A percentile compares a stretch with the other conserved stretches of the same genome.
Conservation (phyloP, 2,113 vertebrate species). For the Motacilla alba region DNA sequence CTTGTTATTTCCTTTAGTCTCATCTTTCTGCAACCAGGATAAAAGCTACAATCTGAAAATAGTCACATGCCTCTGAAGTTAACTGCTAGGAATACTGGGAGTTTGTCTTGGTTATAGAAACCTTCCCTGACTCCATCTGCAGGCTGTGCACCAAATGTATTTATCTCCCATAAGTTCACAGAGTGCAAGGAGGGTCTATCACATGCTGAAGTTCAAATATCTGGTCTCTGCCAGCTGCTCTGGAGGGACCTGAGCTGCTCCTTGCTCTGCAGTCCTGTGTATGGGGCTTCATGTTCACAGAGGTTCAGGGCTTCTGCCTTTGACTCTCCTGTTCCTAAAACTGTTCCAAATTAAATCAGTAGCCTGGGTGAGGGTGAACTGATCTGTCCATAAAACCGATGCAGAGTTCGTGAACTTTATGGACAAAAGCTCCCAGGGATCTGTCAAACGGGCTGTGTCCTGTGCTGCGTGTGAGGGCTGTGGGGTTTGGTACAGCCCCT, state of each 20-base stretch:
- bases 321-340: neutral
- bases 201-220: neutral
- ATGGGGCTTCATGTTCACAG: accelerated
- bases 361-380: neutral
- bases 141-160: accelerated
- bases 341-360: neutral
- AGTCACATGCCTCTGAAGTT: neutral
- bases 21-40: accelerated
- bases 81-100: neutral
- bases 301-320: neutral
- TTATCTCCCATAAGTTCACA: neutral
- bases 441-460: neutral
- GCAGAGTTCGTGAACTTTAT: neutral
- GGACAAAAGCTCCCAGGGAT: neutral
- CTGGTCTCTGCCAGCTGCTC: neutral
- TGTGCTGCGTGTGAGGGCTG: accelerated
- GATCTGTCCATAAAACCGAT: neutral
- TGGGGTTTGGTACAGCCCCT: neutral
- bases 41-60: neutral
- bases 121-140: neutral
- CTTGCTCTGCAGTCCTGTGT: accelerated
- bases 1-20: neutral
- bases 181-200: neutral
- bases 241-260: neutral
- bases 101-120: neutral